phyloP scores from a whole-genome alignment of 2,888 invertebrate species.

The Erebia palarica region DNA sequence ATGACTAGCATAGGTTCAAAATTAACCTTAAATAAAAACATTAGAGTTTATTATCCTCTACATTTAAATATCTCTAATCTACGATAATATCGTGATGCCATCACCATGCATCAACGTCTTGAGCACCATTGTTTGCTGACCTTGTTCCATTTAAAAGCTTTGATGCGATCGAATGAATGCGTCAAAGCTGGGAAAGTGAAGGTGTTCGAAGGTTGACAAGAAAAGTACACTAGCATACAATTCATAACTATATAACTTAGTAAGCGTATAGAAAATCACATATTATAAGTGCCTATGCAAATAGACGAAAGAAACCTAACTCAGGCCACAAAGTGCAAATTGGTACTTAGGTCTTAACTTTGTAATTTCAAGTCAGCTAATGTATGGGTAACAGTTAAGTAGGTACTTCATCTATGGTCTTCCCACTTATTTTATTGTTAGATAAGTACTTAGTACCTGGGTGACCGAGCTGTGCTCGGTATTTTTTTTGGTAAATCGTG shows the following conservation, averaged over 20 bases:
- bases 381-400: too few relatives aligned
- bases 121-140: slow-evolving; percentile 45
- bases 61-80: background rate
- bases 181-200: slow-evolving; percentile 46
- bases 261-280: background rate
- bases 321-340: too few relatives aligned
- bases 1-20: background rate
- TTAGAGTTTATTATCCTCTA: slow-evolving; percentile 6
- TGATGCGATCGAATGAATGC: slow-evolving; percentile 38
- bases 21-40: background rate
- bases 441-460: too few relatives aligned
- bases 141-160: slow-evolving; percentile 47
- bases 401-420: too few relatives aligned
- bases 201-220: slow-evolving; percentile 39
- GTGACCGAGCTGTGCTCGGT: too few relatives aligned
- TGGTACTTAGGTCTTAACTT: too few relatives aligned
- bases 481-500: too few relatives aligned
- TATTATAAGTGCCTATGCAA: background rate
- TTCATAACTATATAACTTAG: background rate
- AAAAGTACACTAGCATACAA: background rate
- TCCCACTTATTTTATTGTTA: too few relatives aligned
- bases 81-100: slow-evolving; percentile 16
- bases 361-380: too few relatives aligned
- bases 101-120: slow-evolving; percentile 28
- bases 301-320: background rate